Conservation (phyloP, 2,888 invertebrate species). For the Euzophera pinguis region DNA sequence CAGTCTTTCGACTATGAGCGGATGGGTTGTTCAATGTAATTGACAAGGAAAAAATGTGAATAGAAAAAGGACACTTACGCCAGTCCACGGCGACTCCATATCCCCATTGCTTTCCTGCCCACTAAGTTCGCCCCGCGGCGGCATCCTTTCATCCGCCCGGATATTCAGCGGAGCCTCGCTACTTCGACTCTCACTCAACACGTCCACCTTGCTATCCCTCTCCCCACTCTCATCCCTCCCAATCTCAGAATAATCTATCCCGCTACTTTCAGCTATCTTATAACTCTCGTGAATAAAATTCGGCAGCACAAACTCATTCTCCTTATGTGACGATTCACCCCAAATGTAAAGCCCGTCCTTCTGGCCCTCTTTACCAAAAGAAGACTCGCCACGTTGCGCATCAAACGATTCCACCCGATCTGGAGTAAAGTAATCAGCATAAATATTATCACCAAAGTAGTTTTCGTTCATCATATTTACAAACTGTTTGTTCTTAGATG, state of each 20-base stretch:
- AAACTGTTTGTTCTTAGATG: conserved; percentile 68
- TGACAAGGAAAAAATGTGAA: not conserved
- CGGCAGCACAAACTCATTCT: conserved; percentile 64
- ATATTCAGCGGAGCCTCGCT: conserved; percentile 81
- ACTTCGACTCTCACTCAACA: conserved; percentile 56
- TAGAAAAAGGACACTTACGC: conserved; percentile 67
- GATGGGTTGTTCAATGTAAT: too few species aligned
- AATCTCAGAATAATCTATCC: conserved; percentile 52
- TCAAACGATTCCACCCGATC: conserved; percentile 65
- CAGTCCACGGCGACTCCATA: conserved; percentile 87
- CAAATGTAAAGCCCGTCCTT: conserved; percentile 60
- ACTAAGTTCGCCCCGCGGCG: conserved; percentile 91
- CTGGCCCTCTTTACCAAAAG: conserved; percentile 43
- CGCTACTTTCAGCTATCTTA: conserved; percentile 60
- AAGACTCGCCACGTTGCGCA: conserved; percentile 47
- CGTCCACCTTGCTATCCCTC: conserved; percentile 59
- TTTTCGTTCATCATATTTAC: conserved; percentile 73
- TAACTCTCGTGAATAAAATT: conserved; percentile 73
- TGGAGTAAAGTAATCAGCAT: conserved; percentile 69
- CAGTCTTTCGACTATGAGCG: too few species aligned
- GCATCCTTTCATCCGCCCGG: conserved; percentile 92
- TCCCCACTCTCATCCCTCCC: conserved; percentile 46
- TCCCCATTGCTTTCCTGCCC: conserved; percentile 93
- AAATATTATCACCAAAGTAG: conserved; percentile 72
- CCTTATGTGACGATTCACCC: conserved; percentile 67